Conservation (phyloP, 2,113 vertebrate species). For the Stigmatopora nigra region DNA sequence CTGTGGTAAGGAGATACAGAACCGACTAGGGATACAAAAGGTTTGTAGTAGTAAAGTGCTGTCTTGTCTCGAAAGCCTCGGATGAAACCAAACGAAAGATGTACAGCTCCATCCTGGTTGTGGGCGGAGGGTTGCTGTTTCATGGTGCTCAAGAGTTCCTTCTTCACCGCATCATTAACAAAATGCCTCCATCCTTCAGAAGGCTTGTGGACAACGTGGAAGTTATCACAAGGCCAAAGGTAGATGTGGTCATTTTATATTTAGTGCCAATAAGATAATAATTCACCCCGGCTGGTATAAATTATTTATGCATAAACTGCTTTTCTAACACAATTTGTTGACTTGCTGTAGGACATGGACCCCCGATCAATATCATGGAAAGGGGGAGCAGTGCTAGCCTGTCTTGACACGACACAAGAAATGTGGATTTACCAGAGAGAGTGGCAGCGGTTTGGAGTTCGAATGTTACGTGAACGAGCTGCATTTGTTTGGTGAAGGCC, state of each 20-base stretch:
- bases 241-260: conserved; percentile 34
- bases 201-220: conserved; percentile 94
- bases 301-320: not conserved
- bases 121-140: conserved; percentile 94
- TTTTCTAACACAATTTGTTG: not conserved
- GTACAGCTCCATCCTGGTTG: conserved; percentile 96
- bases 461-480: conserved; percentile 90
- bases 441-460: conserved; percentile 91
- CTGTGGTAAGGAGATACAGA: conserved; percentile 70
- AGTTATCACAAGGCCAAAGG: conserved; percentile 95
- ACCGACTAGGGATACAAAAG: not conserved
- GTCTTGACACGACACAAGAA: conserved; percentile 93
- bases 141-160: conserved; percentile 92
- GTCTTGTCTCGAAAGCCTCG: conserved; percentile 71
- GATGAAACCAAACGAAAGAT: conserved; percentile 98
- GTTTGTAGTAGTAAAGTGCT: not conserved
- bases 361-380: conserved; percentile 91
- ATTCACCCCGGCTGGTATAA: too few relatives aligned
- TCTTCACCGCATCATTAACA: conserved; percentile 95
- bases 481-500: conserved; percentile 86
- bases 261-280: not conserved
- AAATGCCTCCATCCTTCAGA: conserved; percentile 97
- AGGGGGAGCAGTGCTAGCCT: conserved; percentile 89
- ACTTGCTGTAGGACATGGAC: conserved; percentile 83
- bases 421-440: conserved; percentile 94